phyloP scores from a whole-genome alignment of 2,113 vertebrate species.

The Pluvianellus socialis region DNA sequence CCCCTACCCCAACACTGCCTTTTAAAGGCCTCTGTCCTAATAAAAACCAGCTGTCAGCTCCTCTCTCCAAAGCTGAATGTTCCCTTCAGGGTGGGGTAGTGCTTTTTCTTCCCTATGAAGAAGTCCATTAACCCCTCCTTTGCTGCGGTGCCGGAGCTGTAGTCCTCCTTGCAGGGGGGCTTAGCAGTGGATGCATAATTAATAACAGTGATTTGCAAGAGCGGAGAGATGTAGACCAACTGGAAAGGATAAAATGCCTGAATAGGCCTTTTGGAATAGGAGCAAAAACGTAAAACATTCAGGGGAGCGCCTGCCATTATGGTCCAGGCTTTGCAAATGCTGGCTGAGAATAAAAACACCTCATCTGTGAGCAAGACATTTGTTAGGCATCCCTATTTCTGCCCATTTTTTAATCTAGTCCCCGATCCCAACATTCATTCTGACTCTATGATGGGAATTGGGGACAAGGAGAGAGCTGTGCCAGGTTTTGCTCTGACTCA shows the following conservation, averaged over 20 bases:
- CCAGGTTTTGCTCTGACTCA: not conserved
- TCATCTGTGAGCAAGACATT: not conserved
- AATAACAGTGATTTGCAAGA: not conserved
- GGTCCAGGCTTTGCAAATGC: not conserved
- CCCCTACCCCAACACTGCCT: not conserved
- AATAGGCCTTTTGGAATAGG: not conserved
- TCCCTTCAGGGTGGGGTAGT: constrained; percentile 16
- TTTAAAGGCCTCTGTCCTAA: not conserved
- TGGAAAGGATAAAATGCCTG: not conserved
- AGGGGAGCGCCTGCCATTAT: not conserved
- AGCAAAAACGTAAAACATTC: not conserved
- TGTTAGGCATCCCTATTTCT: not conserved
- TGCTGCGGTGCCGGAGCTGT: not conserved
- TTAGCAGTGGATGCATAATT: not conserved
- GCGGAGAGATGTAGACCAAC: not conserved
- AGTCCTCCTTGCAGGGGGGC: not conserved
- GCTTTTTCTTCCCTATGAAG: not conserved
- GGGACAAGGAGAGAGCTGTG: not conserved
- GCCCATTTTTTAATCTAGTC: not conserved
- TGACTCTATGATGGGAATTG: not conserved
- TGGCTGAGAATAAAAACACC: not conserved
- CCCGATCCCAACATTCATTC: not conserved
- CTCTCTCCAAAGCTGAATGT: not conserved
- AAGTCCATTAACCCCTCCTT: not conserved
- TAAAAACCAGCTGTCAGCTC: not conserved